Evolutionary conservation across 2,113 vertebrate genomes (phyloP), one percentile per base, ranked within the genome.

Genomic region (Oryctolagus cuniculus): DNA sequence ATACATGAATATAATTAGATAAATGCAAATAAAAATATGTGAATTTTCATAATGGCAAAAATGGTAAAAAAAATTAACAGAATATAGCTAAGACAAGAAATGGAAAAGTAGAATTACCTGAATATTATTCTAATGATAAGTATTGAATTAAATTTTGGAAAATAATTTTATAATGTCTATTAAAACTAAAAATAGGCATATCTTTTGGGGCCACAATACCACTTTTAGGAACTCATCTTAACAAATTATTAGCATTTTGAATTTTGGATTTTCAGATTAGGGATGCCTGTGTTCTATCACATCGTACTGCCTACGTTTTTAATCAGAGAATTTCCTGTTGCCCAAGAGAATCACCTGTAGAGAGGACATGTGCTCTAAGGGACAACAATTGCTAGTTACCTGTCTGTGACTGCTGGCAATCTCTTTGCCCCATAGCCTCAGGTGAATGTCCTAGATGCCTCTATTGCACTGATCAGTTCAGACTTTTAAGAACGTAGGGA

Each of bases 1-100:
- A 10, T 58, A 80, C 70, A 91, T 69, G 51, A 34, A 81, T 82
- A 82, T 2, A 77, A 84, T 70, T 67, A 91, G 44, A 80, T 67
- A 87, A 93, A 58, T 73, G 22, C 27, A 91, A 96, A 77, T 84
- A 91, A 94, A 95, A 92, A 77, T 49, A 77, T 49, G 79, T 2
- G 25, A 83, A 10, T 61, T 91, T 75, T 91, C 19, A 64, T 36
- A 84, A 79, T 69, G 31, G 31, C 19, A 86, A 91, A 85, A 89
- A 53, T 69, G 25, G 58, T 53, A 89, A 81, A 86, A 84, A 86
- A 25, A 83, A 25, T 82, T 73, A 83, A 66, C 11, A 82, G 51
- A 15, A 36, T 27, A 66, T 25, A 51, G 27, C 19, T 89, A 24
- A 72, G 36, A 7, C 61, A 87, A 87, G 21, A 63, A 12, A 87